Percentiles rank a stretch among this genome's conserved stretches.
phyloP scores from a whole-genome alignment of 2,113 vertebrate species.

The Heteronetta atricapilla region DNA sequence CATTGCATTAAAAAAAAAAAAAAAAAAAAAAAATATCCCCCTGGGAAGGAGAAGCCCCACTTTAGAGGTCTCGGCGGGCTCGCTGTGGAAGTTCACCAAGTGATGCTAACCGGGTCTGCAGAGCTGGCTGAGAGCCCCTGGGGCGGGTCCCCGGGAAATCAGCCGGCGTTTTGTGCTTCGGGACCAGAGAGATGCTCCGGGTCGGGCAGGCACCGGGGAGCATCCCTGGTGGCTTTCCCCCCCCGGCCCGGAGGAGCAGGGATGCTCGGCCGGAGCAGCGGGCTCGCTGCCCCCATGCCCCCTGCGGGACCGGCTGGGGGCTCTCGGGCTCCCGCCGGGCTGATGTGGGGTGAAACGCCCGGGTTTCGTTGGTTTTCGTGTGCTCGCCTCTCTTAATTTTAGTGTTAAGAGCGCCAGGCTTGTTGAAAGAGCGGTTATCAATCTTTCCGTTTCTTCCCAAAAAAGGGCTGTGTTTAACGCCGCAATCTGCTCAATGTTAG shows the following conservation, averaged over 20 bases:
- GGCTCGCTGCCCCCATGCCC: too few species aligned
- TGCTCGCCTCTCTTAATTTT: background rate
- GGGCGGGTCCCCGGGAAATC: background rate
- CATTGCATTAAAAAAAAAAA: background rate
- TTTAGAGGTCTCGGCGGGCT: background rate
- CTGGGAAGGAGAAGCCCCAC: background rate
- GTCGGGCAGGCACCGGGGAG: background rate
- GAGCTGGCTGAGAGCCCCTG: background rate
- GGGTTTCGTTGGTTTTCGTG: background rate
- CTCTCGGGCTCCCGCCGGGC: background rate
- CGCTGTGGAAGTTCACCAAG: background rate
- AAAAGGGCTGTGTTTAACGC: background rate
- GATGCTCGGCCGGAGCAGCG: background rate
- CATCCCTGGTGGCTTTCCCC: too few species aligned
- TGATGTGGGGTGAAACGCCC: background rate
- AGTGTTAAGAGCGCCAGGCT: background rate
- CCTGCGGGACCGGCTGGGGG: background rate
- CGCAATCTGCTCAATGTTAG: background rate
- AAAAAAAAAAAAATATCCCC: background rate
- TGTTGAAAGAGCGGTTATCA: background rate
- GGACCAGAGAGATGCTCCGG: background rate
- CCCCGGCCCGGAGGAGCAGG: background rate
- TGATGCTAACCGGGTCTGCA: background rate
- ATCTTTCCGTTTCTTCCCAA: fast-evolving
- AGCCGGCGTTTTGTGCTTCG: background rate